Evolutionary conservation across 1,140 invertebrate genomes (phyloP).

Genomic region (Dendrolimus kikuchii): DNA sequence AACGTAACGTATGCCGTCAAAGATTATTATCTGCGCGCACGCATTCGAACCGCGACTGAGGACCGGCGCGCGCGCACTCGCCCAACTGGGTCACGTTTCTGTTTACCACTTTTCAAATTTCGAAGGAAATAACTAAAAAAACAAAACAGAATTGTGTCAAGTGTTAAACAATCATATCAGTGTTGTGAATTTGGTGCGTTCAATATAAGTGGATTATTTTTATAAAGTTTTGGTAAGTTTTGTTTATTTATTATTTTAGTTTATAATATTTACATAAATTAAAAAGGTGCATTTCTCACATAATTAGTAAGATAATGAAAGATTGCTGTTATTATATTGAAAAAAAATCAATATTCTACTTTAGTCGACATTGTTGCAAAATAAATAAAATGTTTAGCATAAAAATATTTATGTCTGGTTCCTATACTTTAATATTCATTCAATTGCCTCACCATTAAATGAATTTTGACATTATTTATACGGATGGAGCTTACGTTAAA

Average conservation of each 20-base stretch:
- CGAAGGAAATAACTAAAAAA: not conserved
- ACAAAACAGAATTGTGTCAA: not conserved
- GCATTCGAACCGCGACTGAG: slow-evolving; percentile 8
- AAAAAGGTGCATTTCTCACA: too few relatives aligned
- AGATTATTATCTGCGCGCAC: not conserved
- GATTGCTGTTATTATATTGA: too few relatives aligned
- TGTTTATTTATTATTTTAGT: not conserved
- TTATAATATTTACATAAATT: too few relatives aligned
- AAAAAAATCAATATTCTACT: not conserved
- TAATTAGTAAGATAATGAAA: too few relatives aligned
- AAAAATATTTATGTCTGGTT: not conserved
- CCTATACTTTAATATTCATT: too few relatives aligned
- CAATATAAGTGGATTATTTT: not conserved
- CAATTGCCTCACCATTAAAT: too few relatives aligned
- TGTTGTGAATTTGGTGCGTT: too few relatives aligned
- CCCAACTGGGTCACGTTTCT: slow-evolving; percentile 26
- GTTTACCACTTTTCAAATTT: slow-evolving; percentile 2
- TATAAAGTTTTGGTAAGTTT: slow-evolving; percentile 3
- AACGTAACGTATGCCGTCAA: too few relatives aligned
- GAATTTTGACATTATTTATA: too few relatives aligned
- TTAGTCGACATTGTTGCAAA: slow-evolving; percentile 10
- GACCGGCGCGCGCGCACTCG: slow-evolving; percentile 34
- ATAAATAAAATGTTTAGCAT: slow-evolving; percentile 7
- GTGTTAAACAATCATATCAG: slow-evolving; percentile 2
- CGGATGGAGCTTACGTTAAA: too few relatives aligned